Base-by-base conservation (phyloP, 1,140 invertebrate genomes). In the Pseudomyrmex cubaensis region DNA sequence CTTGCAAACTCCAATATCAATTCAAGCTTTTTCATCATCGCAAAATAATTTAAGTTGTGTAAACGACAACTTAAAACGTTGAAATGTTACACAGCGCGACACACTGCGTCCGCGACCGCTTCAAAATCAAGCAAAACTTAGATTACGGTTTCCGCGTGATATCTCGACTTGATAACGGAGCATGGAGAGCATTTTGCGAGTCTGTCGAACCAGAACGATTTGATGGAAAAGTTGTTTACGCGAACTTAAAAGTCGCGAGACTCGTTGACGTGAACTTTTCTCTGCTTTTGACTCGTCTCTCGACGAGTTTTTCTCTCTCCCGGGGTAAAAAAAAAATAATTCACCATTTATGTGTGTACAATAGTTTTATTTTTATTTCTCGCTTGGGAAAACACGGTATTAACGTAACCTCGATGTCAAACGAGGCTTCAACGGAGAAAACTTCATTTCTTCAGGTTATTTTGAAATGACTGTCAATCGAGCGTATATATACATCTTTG, bases 191-290 rank as follows among this genome's bases (percentile, higher is more conserved):
- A 70, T 78, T 78, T 78, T 59, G 46, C 5, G 46, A 25, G 20
- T 56, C 20, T 7, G 20, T 56, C n/a, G 10, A 25, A 72, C 67
- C 10, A 50, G 48, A 50, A 22, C 10, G 66, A 20, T 69, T 69
- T 70, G 64, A 78, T n/a, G 12, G 12, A 59, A 78, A 78, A 69
- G 50, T 46, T 69, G 15, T 59, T 70, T 78, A 78, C 64, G 15
- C 35, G 25, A 44, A 20, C 5, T 2, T 35, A 35, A 8, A 57
- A 70, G 44, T 70, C 44, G 48, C 48, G 25, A 46, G 10, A 15
- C 22, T 35, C 9, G 12, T 15, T 25, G 12, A 12, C 61, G 25
- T 15, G 7, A 78, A 70, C 48, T 78, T 78, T 1, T 44, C 25
- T n/a, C 20, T n/a, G 44, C 13, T 78, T 48, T 12, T 22, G 44